A percentile compares a stretch with the other conserved stretches of the same genome.
These are phyloP conservation scores for Forficula auricularia DNA, from an alignment of 1,140 invertebrate species.

Conservation along the genomic window DNA sequence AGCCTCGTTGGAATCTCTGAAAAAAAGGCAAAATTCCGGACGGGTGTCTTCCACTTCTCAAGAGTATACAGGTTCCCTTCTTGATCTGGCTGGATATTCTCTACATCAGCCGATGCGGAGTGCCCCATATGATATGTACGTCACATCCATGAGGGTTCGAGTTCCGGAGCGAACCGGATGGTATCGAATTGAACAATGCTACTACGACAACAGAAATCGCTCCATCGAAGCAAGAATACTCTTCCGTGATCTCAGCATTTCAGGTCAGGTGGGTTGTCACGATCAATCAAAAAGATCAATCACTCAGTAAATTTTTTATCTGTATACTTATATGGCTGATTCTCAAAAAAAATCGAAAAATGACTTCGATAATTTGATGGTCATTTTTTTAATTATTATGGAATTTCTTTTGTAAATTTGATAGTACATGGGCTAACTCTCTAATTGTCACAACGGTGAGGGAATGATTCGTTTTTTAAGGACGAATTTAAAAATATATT, in stretches of 20 bases:
- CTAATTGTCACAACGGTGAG: too few relatives aligned
- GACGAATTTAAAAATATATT: too few relatives aligned
- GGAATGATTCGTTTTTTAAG: too few relatives aligned
- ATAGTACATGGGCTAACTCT: too few relatives aligned
- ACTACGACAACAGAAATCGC: slow-evolving; percentile 39
- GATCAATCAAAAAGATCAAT: too few relatives aligned
- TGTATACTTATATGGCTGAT: too few relatives aligned
- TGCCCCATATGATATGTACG: slow-evolving; percentile 43
- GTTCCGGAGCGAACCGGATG: slow-evolving; percentile 33
- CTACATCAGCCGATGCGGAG: slow-evolving; percentile 37
- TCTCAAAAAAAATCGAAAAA: too few relatives aligned
- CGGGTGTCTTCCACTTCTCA: not conserved
- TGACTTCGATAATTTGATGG: too few relatives aligned
- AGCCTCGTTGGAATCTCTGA: slow-evolving; percentile 2
- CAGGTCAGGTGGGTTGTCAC: slow-evolving; percentile 35
- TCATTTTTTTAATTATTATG: too few relatives aligned
- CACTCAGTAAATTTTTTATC: too few relatives aligned
- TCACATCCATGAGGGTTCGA: slow-evolving; percentile 41
- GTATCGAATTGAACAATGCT: slow-evolving; percentile 29
- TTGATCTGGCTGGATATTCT: slow-evolving; percentile 43
- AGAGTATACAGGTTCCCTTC: slow-evolving; percentile 3
- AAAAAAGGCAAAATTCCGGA: not conserved
- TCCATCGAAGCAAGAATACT: slow-evolving; percentile 53
- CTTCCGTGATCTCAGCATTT: slow-evolving; percentile 59
- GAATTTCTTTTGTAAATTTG: too few relatives aligned